Percentiles rank a stretch among this genome's conserved stretches.
Evolutionary conservation across 2,797 vertebrate genomes (phyloP).

Genomic region (Nyctibius grandis): DNA sequence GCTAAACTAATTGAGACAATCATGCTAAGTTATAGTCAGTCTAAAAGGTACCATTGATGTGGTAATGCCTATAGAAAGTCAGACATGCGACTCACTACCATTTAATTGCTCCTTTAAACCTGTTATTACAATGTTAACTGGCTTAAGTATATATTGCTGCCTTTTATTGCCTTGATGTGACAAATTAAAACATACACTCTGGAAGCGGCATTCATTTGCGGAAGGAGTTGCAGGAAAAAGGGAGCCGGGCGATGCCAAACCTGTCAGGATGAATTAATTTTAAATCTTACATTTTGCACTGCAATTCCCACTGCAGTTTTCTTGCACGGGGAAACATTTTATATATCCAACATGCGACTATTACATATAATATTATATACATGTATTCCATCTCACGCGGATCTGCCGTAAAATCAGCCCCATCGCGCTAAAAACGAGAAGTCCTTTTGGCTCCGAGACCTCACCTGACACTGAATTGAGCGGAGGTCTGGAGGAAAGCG

Average conservation of each 20-base stretch:
- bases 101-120: constrained; percentile 72
- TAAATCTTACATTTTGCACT: constrained; percentile 37
- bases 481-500: not conserved
- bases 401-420: not conserved
- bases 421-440: not conserved
- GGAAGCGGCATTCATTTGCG: constrained; percentile 52
- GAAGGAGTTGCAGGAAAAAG: constrained; percentile 15
- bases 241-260: constrained; percentile 20
- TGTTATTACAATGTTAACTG: constrained; percentile 65
- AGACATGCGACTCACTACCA: constrained; percentile 69
- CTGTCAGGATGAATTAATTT: constrained; percentile 66
- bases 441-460: not conserved
- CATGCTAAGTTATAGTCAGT: constrained; percentile 66
- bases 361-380: not conserved
- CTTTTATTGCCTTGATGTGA: constrained; percentile 66
- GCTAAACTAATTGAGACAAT: constrained; percentile 67
- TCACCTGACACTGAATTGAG: not conserved
- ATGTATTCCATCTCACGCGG: not conserved
- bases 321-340: not conserved
- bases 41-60: constrained; percentile 69
- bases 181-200: constrained; percentile 65
- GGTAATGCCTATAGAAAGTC: constrained; percentile 62
- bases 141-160: constrained; percentile 61
- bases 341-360: not conserved
- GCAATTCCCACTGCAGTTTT: constrained; percentile 31